These are phyloP conservation scores for Diorhabda elongata DNA, from an alignment of 1,140 invertebrate genomes.

Conservation along the genomic window DNA sequence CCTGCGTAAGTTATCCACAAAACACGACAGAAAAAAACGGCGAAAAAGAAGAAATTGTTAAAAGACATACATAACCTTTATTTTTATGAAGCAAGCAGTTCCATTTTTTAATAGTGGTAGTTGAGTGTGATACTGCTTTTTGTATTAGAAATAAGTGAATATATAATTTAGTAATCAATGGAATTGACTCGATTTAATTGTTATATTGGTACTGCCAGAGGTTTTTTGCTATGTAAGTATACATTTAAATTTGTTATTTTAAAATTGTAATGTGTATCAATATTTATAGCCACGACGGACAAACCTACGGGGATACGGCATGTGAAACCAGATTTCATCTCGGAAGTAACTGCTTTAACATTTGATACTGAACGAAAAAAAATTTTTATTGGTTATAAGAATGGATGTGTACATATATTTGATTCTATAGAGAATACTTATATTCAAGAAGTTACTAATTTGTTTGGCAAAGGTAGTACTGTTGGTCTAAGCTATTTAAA, in stretches of 20 bases:
- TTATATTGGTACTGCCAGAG: constrained; percentile 36
- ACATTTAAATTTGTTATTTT: constrained; percentile 12
- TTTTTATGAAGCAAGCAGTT: background rate
- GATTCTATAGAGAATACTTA: constrained; percentile 30
- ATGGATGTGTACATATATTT: constrained; percentile 34
- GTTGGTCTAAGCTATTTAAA: constrained; percentile 27
- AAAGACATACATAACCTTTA: background rate
- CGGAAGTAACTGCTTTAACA: constrained; percentile 54
- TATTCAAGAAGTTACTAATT: constrained; percentile 24
- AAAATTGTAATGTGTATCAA: background rate
- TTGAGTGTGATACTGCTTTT: no score
- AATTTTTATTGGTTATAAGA: constrained; percentile 40
- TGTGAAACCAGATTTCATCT: constrained; percentile 26
- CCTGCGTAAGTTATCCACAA: no score
- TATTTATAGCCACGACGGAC: constrained; percentile 33
- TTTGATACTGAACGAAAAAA: constrained; percentile 50
- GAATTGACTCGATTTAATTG: constrained; percentile 31
- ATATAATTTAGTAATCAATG: constrained; percentile 12
- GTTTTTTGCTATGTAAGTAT: constrained; percentile 33
- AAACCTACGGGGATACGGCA: constrained; percentile 28
- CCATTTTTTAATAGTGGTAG: no score
- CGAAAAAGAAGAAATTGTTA: no score
- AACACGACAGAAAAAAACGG: no score
- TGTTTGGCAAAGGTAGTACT: constrained; percentile 34
- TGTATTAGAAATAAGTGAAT: no score